Conservation (phyloP, 2,888 invertebrate species). For the Brachylomia viminalis region DNA sequence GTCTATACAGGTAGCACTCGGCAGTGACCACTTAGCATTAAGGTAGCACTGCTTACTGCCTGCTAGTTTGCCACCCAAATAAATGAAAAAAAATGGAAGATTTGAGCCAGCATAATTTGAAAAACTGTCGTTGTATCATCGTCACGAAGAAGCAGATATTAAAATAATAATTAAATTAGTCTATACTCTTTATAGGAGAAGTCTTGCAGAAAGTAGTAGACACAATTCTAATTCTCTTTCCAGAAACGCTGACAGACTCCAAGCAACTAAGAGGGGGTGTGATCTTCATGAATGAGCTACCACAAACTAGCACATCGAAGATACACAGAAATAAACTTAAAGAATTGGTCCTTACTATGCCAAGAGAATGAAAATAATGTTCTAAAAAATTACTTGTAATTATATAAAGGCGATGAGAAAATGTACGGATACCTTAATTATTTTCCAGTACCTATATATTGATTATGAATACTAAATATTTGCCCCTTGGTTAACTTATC, state of each 20-base stretch:
- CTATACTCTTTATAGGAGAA: neutral
- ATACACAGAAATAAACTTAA: conserved; percentile 70
- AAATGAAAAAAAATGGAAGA: neutral
- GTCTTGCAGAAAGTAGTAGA: too few relatives aligned
- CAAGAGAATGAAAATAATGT: conserved; percentile 68
- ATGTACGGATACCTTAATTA: too few relatives aligned
- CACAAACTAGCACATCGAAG: conserved; percentile 72
- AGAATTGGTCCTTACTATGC: conserved; percentile 37
- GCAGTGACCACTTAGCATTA: neutral
- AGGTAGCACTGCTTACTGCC: neutral
- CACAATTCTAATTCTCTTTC: conserved; percentile 7
- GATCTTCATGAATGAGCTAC: conserved; percentile 64
- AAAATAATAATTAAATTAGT: neutral
- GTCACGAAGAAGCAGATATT: neutral
- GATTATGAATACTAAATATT: too few relatives aligned
- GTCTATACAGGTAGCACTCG: neutral
- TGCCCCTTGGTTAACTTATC: too few relatives aligned
- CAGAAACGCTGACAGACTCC: conserved; percentile 66
- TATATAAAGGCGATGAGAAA: neutral
- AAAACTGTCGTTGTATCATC: neutral
- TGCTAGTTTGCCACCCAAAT: neutral
- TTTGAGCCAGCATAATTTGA: neutral
- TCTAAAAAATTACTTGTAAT: neutral
- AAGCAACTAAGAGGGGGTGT: conserved; percentile 70
- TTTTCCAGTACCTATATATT: too few relatives aligned